Conservation (phyloP, 2,888 invertebrate species). For the Sacculina carcini region DNA sequence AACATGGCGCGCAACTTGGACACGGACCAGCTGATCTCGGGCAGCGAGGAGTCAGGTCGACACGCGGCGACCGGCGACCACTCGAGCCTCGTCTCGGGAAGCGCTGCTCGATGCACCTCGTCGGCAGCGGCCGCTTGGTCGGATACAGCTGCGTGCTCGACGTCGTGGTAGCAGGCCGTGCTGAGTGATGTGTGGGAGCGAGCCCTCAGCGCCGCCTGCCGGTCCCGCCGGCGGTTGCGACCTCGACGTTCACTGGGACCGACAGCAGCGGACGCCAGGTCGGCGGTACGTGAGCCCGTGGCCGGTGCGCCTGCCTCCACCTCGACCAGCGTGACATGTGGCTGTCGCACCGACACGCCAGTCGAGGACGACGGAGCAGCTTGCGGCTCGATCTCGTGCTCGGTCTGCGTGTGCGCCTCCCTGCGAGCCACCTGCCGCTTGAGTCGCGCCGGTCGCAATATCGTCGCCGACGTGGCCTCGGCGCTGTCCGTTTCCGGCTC, state of each 20-base stretch:
- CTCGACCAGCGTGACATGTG: constrained; percentile 12
- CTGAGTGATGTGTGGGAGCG: constrained; percentile 16
- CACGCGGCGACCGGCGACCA: constrained; percentile 7
- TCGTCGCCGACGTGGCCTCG: constrained; percentile 9
- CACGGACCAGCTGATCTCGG: constrained; percentile 19
- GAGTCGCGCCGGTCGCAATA: constrained; percentile 12
- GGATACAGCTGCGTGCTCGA: constrained; percentile 11
- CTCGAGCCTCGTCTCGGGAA: constrained; percentile 2
- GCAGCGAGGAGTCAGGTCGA: constrained; percentile 10
- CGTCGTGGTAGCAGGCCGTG: constrained; percentile 12
- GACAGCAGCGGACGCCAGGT: constrained; percentile 14
- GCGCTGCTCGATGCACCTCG: background rate
- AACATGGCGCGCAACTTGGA: constrained; percentile 18
- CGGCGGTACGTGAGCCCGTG: constrained; percentile 15
- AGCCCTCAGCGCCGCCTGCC: constrained; percentile 15
- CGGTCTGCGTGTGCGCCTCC: constrained; percentile 13
- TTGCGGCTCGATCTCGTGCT: constrained; percentile 11
- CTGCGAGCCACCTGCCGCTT: constrained; percentile 11
- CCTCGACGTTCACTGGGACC: constrained; percentile 14
- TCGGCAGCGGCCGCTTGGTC: constrained; percentile 6
- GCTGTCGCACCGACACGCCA: constrained; percentile 8
- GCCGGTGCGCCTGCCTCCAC: constrained; percentile 16
- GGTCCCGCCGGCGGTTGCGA: constrained; percentile 17
- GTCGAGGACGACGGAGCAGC: constrained; percentile 13
- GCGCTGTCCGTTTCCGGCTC: too few species aligned